Percentiles rank a stretch among this genome's conserved stretches.
These are phyloP conservation scores for Aegithalos caudatus DNA, from an alignment of 2,113 vertebrate genomes.

Conservation along the genomic window DNA sequence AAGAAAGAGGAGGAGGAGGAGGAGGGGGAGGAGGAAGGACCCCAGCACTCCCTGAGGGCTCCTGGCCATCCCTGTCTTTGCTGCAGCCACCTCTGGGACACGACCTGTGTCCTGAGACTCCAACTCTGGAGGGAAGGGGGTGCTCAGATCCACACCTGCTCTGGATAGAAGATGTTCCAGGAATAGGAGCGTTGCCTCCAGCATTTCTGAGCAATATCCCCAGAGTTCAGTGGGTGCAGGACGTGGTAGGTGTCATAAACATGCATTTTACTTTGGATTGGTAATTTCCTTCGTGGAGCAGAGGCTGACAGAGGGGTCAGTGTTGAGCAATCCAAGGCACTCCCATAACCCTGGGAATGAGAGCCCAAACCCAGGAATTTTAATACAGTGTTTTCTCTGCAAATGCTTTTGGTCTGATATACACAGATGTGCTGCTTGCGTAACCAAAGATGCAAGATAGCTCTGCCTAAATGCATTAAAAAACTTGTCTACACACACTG, in stretches of 20 bases:
- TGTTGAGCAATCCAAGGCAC: slow-evolving; percentile 25
- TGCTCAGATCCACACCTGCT: not conserved
- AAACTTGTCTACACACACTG: not conserved
- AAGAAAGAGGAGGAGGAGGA: not conserved
- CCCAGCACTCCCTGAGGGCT: not conserved
- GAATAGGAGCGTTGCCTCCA: not conserved
- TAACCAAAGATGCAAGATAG: slow-evolving; percentile 31
- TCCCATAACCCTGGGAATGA: slow-evolving; percentile 21
- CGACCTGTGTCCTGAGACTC: rapidly evolving
- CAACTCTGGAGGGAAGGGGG: not conserved
- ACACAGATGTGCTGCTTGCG: slow-evolving; percentile 52
- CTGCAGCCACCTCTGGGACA: not conserved
- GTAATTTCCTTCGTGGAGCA: not conserved
- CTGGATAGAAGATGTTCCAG: not conserved
- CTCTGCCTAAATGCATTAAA: not conserved
- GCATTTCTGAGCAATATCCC: not conserved
- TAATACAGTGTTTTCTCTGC: slow-evolving; percentile 57
- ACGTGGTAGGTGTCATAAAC: not conserved
- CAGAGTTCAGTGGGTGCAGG: not conserved
- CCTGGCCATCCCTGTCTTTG: not conserved
- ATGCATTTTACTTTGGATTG: not conserved
- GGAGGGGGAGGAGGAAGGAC: not conserved
- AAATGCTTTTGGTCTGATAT: slow-evolving; percentile 46
- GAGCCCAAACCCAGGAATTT: slow-evolving; percentile 46
- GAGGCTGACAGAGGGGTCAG: slow-evolving; percentile 39